A percentile compares a stretch with the other conserved stretches of the same genome.
Conservation (phyloP, 2,797 vertebrate species). For the Okamejei kenojei region DNA sequence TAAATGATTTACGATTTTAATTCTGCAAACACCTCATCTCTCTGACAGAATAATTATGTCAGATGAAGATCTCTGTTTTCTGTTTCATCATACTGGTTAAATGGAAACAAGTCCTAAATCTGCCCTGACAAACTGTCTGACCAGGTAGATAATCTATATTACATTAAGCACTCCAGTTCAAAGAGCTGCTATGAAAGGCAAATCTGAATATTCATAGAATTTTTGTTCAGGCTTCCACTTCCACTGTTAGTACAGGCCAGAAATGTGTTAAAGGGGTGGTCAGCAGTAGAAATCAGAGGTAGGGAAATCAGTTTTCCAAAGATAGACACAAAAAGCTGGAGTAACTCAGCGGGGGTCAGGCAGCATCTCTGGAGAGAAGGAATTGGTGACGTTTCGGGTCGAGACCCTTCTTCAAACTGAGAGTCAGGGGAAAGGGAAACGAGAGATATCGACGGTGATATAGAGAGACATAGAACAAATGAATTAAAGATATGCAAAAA, state of each 20-base stretch:
- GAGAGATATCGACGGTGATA: too few species aligned
- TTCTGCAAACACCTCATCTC: not conserved
- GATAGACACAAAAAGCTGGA: too few species aligned
- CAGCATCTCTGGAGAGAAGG: too few species aligned
- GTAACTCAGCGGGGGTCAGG: too few species aligned
- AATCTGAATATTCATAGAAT: not conserved
- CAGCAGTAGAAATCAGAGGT: not conserved
- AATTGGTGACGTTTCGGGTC: too few species aligned
- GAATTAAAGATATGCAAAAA: too few species aligned
- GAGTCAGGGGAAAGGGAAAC: too few species aligned
- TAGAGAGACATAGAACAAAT: too few species aligned
- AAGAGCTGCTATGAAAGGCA: not conserved
- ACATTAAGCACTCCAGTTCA: not conserved
- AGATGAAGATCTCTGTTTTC: not conserved
- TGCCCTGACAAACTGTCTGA: not conserved
- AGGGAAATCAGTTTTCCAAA: not conserved
- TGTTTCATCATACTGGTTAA: not conserved
- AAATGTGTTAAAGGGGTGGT: not conserved
- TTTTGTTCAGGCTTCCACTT: not conserved
- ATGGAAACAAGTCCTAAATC: not conserved
- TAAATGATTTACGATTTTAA: slow-evolving; percentile 31
- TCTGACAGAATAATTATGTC: slow-evolving; percentile 33
- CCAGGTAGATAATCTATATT: not conserved
- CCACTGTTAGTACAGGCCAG: not conserved
- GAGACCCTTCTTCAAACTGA: too few species aligned